Evolutionary conservation across 2,888 invertebrate genomes (phyloP).

Genomic region (Achlya flavicornis): DNA sequence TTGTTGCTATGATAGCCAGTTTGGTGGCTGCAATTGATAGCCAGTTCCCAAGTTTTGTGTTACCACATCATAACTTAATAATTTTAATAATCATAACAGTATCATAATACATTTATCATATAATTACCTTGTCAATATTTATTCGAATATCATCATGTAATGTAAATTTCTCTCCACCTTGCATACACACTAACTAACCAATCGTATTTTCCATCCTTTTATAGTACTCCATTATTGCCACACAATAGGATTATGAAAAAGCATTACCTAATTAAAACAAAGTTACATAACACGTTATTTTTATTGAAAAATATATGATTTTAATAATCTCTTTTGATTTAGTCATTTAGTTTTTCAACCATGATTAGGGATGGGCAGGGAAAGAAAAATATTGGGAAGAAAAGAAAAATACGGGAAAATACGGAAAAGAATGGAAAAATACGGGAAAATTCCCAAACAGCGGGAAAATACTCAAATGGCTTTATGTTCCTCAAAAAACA

Average conservation of each 20-base stretch:
- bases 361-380: too few relatives aligned
- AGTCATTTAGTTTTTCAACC: too few relatives aligned
- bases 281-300: not conserved
- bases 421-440: too few relatives aligned
- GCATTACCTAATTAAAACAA: constrained; percentile 11
- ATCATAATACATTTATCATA: not conserved
- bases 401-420: too few relatives aligned
- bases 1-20: too few relatives aligned
- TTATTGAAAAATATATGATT: not conserved
- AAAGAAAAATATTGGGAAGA: too few relatives aligned
- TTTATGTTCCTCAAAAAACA: too few relatives aligned
- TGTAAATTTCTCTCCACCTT: not conserved
- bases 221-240: constrained; percentile 29
- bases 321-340: not conserved
- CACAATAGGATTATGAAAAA: constrained; percentile 28
- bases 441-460: too few relatives aligned
- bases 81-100: not conserved
- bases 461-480: too few relatives aligned
- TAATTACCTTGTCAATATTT: not conserved
- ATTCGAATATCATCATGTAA: not conserved
- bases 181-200: not conserved
- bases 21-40: too few relatives aligned
- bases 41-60: too few relatives aligned
- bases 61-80: too few relatives aligned
- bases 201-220: constrained; percentile 16